A percentile compares a stretch with the other conserved stretches of the same genome.
These are phyloP conservation scores for Drosophila simulans DNA, from an alignment of 1,140 invertebrate genomes.

Conservation along the genomic window DNA sequence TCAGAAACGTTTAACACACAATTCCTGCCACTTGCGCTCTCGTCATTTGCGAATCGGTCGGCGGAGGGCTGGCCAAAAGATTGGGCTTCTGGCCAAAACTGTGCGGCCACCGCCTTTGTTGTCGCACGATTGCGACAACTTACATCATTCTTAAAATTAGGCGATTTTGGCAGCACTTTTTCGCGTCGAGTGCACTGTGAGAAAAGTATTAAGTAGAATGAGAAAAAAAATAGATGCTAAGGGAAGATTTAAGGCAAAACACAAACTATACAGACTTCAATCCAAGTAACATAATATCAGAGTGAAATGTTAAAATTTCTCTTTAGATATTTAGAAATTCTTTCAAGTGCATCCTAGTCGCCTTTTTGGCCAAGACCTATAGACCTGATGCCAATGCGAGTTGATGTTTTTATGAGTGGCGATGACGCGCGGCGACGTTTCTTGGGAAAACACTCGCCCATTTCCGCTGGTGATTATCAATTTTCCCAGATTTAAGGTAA, in stretches of 20 bases:
- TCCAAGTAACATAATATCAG: background rate
- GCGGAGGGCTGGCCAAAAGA: slow-evolving; percentile 39
- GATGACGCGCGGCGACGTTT: slow-evolving; percentile 60
- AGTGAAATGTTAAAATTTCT: background rate
- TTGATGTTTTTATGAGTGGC: slow-evolving; percentile 42
- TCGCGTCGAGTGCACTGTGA: slow-evolving; percentile 27
- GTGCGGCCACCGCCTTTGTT: slow-evolving; percentile 46
- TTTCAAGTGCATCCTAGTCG: background rate
- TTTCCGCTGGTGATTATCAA: slow-evolving; percentile 71
- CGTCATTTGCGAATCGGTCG: slow-evolving; percentile 53
- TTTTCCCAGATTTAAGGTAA: slow-evolving; percentile 68
- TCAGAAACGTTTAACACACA: slow-evolving; percentile 79
- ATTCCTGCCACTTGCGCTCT: slow-evolving; percentile 70
- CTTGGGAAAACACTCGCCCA: slow-evolving; percentile 65
- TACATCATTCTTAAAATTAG: slow-evolving; percentile 84
- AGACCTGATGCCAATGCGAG: slow-evolving; percentile 40
- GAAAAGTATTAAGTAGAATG: background rate
- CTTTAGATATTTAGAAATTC: background rate
- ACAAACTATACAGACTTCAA: too few relatives aligned
- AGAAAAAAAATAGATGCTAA: background rate
- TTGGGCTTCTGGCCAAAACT: slow-evolving; percentile 72
- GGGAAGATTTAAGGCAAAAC: too few relatives aligned
- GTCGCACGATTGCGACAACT: slow-evolving; percentile 70
- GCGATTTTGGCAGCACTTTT: slow-evolving; percentile 52
- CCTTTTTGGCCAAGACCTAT: slow-evolving; percentile 21